phyloP scores from a whole-genome alignment of 2,888 invertebrate species.

The Phoenoteleia sp. region DNA sequence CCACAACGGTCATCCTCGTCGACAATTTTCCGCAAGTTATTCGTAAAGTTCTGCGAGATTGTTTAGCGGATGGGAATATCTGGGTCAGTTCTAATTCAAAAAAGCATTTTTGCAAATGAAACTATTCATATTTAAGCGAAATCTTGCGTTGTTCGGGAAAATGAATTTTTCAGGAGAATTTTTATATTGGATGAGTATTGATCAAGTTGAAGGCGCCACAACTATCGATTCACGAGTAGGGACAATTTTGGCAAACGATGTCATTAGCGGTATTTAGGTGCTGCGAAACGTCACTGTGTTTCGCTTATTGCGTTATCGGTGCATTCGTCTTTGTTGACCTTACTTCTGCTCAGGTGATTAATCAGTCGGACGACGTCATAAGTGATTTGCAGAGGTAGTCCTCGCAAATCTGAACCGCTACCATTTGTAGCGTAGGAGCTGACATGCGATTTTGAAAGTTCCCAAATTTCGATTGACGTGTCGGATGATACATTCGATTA shows the following conservation, averaged over 20 bases:
- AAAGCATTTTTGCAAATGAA: no score
- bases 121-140: no score
- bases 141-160: neutral
- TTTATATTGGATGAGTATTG: slow-evolving; percentile 12
- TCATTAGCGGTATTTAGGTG: neutral
- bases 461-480: neutral
- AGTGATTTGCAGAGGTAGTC: neutral
- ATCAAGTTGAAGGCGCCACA: neutral
- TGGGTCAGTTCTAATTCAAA: no score
- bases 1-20: no score
- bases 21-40: no score
- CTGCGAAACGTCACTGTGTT: neutral
- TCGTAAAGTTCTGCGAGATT: no score
- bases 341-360: neutral
- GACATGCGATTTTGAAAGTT: neutral
- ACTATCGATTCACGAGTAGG: neutral
- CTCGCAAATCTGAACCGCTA: neutral
- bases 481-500: slow-evolving; percentile 13
- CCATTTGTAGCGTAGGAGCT: neutral
- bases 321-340: neutral
- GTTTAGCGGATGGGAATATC: no score
- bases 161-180: neutral
- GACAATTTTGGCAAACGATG: neutral
- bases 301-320: neutral
- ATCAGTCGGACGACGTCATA: neutral